Conservation (phyloP, 2,113 vertebrate species). For the Psammodynastes pulverulentus region DNA sequence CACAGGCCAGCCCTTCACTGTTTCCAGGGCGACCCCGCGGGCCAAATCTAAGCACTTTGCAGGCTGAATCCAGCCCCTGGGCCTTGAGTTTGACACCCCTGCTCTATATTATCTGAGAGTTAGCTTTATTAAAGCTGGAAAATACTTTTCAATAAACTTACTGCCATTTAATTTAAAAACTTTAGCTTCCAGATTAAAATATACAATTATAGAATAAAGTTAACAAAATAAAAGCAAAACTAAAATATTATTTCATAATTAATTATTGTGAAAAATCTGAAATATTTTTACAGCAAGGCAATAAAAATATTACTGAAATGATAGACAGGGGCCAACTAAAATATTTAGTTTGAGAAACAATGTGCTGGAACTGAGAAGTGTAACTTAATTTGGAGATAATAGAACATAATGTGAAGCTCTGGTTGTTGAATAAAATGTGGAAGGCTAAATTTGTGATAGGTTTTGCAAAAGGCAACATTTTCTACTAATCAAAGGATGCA, state of each 20-base stretch:
- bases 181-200: not conserved
- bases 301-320: not conserved
- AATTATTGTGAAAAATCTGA: not conserved
- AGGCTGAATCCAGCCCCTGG: too few species aligned
- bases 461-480: not conserved
- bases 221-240: not conserved
- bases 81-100: too few species aligned
- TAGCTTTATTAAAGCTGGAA: not conserved
- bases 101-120: not conserved
- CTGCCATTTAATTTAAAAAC: not conserved
- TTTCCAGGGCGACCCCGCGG: too few species aligned
- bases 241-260: not conserved
- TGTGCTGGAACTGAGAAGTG: not conserved
- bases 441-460: not conserved
- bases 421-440: not conserved
- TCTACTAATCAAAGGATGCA: not conserved
- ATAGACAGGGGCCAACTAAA: not conserved
- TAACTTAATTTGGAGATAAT: not conserved
- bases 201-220: not conserved
- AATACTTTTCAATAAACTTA: not conserved
- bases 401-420: not conserved
- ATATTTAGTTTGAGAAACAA: not conserved
- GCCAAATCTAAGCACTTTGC: too few species aligned
- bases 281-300: not conserved
- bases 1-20: too few species aligned